phyloP scores from a whole-genome alignment of 23 tunicate species.

The Ascidia mentula region DNA sequence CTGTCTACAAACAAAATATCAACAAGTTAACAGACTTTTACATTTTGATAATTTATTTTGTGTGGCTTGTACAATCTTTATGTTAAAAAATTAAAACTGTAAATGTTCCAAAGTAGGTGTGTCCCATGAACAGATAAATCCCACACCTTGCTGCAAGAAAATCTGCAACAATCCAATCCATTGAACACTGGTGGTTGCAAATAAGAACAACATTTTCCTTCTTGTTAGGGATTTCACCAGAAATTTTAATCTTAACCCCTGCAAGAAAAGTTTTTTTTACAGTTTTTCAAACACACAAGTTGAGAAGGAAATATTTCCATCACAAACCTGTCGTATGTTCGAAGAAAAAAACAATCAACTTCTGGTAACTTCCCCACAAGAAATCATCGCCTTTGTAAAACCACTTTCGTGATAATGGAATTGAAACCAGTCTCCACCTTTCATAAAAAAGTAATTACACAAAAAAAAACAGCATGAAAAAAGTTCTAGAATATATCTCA shows the following conservation, averaged over 20 bases:
- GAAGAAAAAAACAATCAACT: constrained; percentile 48
- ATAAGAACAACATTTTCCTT: constrained; percentile 51
- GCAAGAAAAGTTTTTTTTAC: too few relatives aligned
- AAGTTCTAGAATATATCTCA: too few relatives aligned
- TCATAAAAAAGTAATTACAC: too few relatives aligned
- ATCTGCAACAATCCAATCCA: constrained; percentile 69
- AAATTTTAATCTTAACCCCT: constrained; percentile 44
- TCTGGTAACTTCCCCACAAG: constrained; percentile 57
- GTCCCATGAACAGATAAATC: too few relatives aligned
- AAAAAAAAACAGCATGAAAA: too few relatives aligned
- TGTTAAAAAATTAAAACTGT: too few relatives aligned
- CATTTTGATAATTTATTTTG: too few relatives aligned
- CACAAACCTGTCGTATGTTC: constrained; percentile 50
- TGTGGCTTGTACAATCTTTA: too few relatives aligned
- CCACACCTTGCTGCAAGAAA: constrained; percentile 41
- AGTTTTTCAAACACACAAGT: too few relatives aligned
- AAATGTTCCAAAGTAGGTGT: too few relatives aligned
- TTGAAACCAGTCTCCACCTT: constrained; percentile 25
- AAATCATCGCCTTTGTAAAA: constrained; percentile 32
- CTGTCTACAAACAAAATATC: constrained; percentile 28
- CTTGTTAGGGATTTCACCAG: constrained; percentile 44
- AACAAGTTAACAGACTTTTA: too few relatives aligned
- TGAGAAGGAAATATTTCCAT: not conserved
- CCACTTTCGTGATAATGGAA: constrained; percentile 27
- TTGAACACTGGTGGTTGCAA: constrained; percentile 67